A percentile compares a stretch with the other conserved stretches of the same genome.
These are phyloP conservation scores for Riptortus pedestris DNA, from an alignment of 1,140 invertebrate genomes.

Conservation along the genomic window DNA sequence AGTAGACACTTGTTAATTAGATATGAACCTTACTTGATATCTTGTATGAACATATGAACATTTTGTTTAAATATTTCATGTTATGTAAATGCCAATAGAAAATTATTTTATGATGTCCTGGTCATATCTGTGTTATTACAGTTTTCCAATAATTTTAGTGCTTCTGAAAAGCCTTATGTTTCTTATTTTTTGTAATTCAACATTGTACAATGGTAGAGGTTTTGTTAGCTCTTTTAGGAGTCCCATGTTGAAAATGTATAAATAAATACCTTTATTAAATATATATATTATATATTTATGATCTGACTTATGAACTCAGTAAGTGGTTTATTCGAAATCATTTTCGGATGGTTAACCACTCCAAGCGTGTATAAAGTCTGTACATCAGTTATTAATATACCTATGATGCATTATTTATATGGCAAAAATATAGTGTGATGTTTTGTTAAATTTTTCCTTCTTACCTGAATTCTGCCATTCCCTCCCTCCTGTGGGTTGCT, in stretches of 20 bases:
- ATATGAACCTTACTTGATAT: no score
- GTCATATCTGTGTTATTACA: no score
- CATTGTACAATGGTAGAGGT: background rate
- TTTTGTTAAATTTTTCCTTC: no score
- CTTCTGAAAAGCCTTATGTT: no score
- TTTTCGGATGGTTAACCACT: background rate
- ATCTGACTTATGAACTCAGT: conserved; percentile 7
- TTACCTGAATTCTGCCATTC: conserved; percentile 22
- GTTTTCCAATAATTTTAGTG: no score
- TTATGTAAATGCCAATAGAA: no score
- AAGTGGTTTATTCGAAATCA: background rate
- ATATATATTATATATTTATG: conserved; percentile 7
- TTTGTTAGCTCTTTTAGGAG: background rate
- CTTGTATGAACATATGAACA: no score
- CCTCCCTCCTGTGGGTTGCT: no score
- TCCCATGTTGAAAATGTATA: conserved; percentile 5
- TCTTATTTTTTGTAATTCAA: background rate
- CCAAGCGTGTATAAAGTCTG: conserved; percentile 7
- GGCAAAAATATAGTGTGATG: conserved; percentile 1
- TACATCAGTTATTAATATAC: conserved; percentile 12
- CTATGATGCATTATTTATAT: conserved; percentile 15
- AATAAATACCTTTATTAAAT: background rate
- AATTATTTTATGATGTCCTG: no score
- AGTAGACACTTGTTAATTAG: no score
- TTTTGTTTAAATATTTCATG: no score